Percentiles rank a stretch among this genome's conserved stretches.
phyloP scores from a whole-genome alignment of 2,888 invertebrate species.

The Pogonocherus hispidulus region DNA sequence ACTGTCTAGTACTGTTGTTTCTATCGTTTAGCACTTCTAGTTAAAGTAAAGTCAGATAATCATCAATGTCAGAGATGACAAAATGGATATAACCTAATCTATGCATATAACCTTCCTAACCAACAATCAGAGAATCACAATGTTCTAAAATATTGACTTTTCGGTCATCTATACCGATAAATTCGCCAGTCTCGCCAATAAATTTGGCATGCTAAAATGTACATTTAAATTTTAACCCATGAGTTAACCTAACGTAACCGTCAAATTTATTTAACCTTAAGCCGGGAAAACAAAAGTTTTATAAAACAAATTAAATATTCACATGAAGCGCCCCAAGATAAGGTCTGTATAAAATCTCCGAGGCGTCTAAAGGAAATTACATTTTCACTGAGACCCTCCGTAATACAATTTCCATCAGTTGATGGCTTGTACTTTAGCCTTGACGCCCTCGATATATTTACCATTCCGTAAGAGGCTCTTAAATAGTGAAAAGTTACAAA shows the following conservation, averaged over 20 bases:
- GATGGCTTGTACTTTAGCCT: constrained; percentile 58
- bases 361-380: constrained; percentile 63
- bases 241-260: constrained; percentile 19
- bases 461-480: constrained; percentile 19
- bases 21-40: no score
- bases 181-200: no score
- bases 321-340: constrained; percentile 54
- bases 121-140: no score
- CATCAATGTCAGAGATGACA: no score
- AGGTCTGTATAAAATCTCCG: constrained; percentile 60
- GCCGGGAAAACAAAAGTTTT: constrained; percentile 42
- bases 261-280: constrained; percentile 38
- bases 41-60: no score
- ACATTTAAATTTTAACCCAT: no score
- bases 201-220: no score
- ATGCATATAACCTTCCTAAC: no score
- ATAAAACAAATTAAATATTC: constrained; percentile 50
- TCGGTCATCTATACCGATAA: no score
- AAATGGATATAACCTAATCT: no score
- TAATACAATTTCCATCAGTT: constrained; percentile 65
- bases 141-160: no score
- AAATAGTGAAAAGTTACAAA: neutral
- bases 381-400: constrained; percentile 62
- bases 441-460: constrained; percentile 34
- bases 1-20: no score